phyloP scores from a whole-genome alignment of 2,888 invertebrate genomes.

The Mimachlamys varia region DNA sequence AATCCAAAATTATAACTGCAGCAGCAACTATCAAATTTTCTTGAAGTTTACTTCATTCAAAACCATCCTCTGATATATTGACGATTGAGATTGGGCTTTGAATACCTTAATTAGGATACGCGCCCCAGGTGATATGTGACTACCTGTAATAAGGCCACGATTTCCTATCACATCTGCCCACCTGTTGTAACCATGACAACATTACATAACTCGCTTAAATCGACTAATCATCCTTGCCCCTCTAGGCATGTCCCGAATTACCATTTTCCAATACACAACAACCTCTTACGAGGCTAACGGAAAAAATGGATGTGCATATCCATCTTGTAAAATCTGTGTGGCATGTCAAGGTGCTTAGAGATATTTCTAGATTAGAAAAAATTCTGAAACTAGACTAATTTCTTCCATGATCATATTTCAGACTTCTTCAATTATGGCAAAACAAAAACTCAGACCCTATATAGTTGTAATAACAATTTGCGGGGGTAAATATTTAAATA shows the following conservation, averaged over 20 bases:
- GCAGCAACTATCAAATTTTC: neutral
- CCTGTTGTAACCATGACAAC: conserved; percentile 5
- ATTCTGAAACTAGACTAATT: too few relatives aligned
- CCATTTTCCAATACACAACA: conserved; percentile 17
- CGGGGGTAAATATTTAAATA: neutral
- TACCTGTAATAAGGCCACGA: neutral
- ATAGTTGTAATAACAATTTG: neutral
- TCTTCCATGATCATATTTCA: too few relatives aligned
- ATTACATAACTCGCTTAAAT: neutral
- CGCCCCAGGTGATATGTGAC: conserved; percentile 2
- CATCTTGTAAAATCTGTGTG: neutral
- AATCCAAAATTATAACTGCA: too few relatives aligned
- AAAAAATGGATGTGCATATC: neutral
- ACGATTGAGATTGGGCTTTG: neutral
- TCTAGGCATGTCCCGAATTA: neutral
- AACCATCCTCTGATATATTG: neutral
- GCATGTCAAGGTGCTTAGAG: too few relatives aligned
- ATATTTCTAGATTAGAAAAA: too few relatives aligned
- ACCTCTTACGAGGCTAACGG: neutral
- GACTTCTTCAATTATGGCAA: too few relatives aligned
- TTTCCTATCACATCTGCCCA: neutral
- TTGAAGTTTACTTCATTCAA: neutral
- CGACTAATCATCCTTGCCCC: neutral
- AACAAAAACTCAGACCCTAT: too few relatives aligned
- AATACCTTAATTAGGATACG: neutral